These are phyloP conservation scores for Malurus melanocephalus DNA, from an alignment of 2,113 vertebrate genomes.

Conservation along the genomic window DNA sequence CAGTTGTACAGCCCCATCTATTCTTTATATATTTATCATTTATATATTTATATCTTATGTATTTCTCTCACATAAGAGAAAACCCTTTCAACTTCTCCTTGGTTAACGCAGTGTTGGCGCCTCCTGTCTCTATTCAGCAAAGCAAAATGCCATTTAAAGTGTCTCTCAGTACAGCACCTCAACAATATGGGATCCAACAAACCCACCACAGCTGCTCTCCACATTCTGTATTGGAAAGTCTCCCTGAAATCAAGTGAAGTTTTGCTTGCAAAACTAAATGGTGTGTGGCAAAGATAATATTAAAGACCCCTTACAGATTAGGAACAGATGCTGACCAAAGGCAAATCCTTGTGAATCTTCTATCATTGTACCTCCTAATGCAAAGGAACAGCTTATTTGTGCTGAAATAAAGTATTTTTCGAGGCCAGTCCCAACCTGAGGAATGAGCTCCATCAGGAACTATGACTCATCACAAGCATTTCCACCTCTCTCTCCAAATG, in stretches of 20 bases:
- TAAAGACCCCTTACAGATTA: not conserved
- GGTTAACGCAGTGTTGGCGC: not conserved
- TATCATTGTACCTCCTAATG: not conserved
- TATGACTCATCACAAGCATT: not conserved
- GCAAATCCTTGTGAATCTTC: not conserved
- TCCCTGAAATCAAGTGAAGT: not conserved
- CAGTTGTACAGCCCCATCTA: not conserved
- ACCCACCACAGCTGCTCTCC: not conserved
- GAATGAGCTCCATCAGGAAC: not conserved
- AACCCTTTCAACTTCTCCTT: not conserved
- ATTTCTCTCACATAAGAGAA: not conserved
- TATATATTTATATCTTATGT: no score
- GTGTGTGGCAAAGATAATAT: not conserved
- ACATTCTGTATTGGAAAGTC: not conserved
- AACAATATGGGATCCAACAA: not conserved
- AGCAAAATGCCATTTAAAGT: not conserved
- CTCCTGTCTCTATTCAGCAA: not conserved
- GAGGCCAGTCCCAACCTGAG: not conserved
- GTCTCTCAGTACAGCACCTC: not conserved
- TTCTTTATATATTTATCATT: not conserved
- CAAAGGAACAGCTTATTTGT: not conserved
- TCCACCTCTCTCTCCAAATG: constrained; percentile 3
- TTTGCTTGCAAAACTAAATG: not conserved
- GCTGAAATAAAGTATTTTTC: not conserved
- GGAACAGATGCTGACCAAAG: not conserved